phyloP scores from a whole-genome alignment of 2,113 vertebrate species.

The Canis aureus region DNA sequence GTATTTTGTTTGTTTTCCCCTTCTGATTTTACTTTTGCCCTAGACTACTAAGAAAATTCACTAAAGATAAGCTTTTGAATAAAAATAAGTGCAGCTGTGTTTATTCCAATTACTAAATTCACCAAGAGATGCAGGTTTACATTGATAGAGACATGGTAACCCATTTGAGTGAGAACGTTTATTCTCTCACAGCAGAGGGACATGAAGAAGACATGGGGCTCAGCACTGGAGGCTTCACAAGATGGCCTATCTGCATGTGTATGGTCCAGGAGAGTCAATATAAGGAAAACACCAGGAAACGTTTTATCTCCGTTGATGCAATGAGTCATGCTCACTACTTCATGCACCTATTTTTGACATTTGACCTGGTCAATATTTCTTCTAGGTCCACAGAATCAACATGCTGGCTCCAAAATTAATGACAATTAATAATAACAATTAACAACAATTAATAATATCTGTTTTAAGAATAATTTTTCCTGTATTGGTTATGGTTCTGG shows the following conservation, averaged over 20 bases:
- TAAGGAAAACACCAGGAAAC: not conserved
- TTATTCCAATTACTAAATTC: constrained; percentile 74
- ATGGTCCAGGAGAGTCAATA: not conserved
- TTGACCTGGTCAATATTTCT: not conserved
- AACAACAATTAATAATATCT: not conserved
- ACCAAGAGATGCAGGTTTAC: constrained; percentile 68
- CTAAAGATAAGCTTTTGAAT: constrained; percentile 43
- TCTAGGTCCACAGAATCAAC: not conserved
- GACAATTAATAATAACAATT: not conserved
- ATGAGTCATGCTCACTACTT: not conserved
- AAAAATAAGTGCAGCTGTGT: constrained; percentile 79
- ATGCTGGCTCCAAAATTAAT: not conserved
- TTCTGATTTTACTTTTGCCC: constrained; percentile 45
- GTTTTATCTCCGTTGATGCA: not conserved
- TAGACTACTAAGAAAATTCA: constrained; percentile 16
- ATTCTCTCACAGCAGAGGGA: not conserved
- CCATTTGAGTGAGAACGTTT: not conserved
- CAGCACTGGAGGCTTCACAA: not conserved
- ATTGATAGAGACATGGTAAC: constrained; percentile 41
- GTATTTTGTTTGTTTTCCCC: not conserved
- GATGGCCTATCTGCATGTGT: accelerated
- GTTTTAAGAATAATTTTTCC: not conserved
- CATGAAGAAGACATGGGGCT: not conserved
- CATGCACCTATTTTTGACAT: not conserved
- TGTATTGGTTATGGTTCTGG: not conserved